Evolutionary conservation across 2,113 vertebrate genomes (phyloP).

Genomic region (Hiodon tergisus): DNA sequence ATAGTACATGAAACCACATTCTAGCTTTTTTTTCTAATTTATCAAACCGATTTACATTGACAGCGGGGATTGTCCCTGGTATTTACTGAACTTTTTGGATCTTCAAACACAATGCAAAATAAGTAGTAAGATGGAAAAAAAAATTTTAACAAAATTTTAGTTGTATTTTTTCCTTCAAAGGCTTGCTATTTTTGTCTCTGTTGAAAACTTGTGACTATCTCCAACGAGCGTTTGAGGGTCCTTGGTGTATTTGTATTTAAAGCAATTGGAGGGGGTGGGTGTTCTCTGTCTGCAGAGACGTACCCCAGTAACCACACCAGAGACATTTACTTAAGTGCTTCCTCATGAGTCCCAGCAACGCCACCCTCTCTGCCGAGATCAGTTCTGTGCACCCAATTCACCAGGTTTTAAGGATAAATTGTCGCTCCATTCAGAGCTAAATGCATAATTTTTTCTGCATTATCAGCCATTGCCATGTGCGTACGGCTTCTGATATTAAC

Average conservation of each 20-base stretch:
- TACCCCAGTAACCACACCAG: constrained; percentile 16
- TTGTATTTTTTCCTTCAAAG: background rate
- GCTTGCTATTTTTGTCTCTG: background rate
- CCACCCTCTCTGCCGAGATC: constrained; percentile 12
- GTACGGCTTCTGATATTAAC: too few relatives aligned
- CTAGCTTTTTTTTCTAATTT: too few relatives aligned
- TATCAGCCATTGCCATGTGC: too few relatives aligned
- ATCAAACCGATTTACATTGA: too few relatives aligned
- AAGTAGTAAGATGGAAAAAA: background rate
- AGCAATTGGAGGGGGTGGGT: constrained; percentile 6
- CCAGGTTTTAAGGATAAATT: too few relatives aligned
- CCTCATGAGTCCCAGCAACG: constrained; percentile 4
- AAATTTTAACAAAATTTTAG: background rate
- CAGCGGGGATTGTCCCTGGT: too few relatives aligned
- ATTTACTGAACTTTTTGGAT: too few relatives aligned
- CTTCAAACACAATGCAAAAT: too few relatives aligned
- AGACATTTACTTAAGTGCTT: constrained; percentile 33
- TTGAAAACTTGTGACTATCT: background rate
- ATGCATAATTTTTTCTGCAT: too few relatives aligned
- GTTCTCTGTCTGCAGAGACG: constrained; percentile 7
- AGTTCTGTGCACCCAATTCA: background rate
- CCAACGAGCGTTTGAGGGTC: background rate
- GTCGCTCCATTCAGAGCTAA: too few relatives aligned
- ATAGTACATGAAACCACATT: too few relatives aligned
- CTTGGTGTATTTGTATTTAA: constrained; percentile 17